Evolutionary conservation across 1,140 invertebrate genomes (phyloP), one percentile per base, ranked within the genome.

Genomic region (Platyscapa corneri): DNA sequence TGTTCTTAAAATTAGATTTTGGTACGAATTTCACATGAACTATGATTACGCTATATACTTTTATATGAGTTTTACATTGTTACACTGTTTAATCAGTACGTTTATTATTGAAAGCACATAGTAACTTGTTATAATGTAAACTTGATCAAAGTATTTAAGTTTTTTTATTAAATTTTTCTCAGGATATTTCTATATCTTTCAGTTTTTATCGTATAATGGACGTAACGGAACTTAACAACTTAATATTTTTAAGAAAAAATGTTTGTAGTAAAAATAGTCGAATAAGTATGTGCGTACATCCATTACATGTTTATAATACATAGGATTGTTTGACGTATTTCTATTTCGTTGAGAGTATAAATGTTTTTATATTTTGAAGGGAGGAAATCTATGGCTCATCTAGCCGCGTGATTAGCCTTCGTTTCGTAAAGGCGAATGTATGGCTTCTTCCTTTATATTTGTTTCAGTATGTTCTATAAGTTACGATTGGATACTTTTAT

Each of bases 401-500:
- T 30, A 46, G 42, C 42, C 12, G 42, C 46, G 14, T n/a, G 39
- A 82, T 53, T 72, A 30, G 30, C 56, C 27, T 46, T 39, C 37
- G 23, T 83, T 18, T 23, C 27, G 23, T 83, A 60, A 83, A 82
- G 80, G 80, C 80, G 74, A 82, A 82, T 82, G 80, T 82, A 67
- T 74, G 8, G 23, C 18, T 67, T 39, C 23, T 70, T n/a, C 10
- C 3, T 46, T 49, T 18, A n/a, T 7, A 37, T 37, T 46, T 32
- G 7, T 67, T 67, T 12, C 16, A n/a, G 16, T 3, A 16, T 32
- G 32, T 32, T 6, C 32, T 32, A 67, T 67, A 34, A 32, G 39
- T 49, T 49, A 30, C 30, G n/a, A 23, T 83, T 74, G 64, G 49
- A 53, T 46, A 30, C 46, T 39, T 18, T 34, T 3, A 49, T 83